These are phyloP conservation scores for Phoxinus phoxinus DNA, from an alignment of 2,113 vertebrate species.

Conservation along the genomic window DNA sequence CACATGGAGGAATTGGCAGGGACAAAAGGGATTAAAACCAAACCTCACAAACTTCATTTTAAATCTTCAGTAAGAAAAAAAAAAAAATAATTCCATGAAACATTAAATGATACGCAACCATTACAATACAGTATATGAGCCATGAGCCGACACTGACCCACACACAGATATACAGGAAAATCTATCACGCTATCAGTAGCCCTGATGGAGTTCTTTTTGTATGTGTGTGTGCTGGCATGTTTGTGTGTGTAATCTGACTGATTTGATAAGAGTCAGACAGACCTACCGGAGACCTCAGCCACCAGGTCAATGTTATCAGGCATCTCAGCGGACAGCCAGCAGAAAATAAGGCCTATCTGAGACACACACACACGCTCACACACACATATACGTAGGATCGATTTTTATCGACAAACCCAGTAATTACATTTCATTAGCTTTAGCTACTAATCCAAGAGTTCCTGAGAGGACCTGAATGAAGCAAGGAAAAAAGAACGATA, in stretches of 20 bases:
- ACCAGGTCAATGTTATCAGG: slow-evolving; percentile 60
- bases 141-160: not conserved
- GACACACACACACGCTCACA: slow-evolving; percentile 51
- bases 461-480: slow-evolving; percentile 45
- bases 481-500: slow-evolving; percentile 49
- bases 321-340: slow-evolving; percentile 50
- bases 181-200: slow-evolving; percentile 20
- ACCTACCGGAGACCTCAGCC: slow-evolving; percentile 56
- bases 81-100: not conserved
- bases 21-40: not conserved
- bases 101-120: not conserved
- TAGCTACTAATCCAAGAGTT: slow-evolving; percentile 64
- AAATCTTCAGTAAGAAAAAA: slow-evolving; percentile 4
- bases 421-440: slow-evolving; percentile 77
- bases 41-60: slow-evolving; percentile 4
- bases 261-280: slow-evolving; percentile 60
- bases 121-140: slow-evolving; percentile 19
- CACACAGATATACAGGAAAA: slow-evolving; percentile 9
- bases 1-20: not conserved
- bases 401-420: slow-evolving; percentile 70
- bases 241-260: slow-evolving; percentile 55
- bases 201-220: slow-evolving; percentile 23
- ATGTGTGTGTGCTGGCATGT: slow-evolving; percentile 45
- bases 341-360: slow-evolving; percentile 57
- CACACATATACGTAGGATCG: slow-evolving; percentile 65